These are phyloP conservation scores for Triplophysa siluroides DNA, from an alignment of 2,113 vertebrate species.

Conservation along the genomic window DNA sequence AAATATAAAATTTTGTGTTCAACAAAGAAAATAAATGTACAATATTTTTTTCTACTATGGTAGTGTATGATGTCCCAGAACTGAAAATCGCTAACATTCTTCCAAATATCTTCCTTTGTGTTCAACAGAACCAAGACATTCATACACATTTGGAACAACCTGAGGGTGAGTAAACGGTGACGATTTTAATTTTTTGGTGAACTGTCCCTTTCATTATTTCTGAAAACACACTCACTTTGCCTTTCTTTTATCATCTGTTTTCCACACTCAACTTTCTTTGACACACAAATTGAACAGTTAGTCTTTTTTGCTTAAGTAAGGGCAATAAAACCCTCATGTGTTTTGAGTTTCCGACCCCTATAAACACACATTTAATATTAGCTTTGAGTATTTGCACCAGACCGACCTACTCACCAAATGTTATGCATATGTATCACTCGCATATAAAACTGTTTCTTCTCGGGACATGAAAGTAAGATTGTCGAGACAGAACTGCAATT, in stretches of 20 bases:
- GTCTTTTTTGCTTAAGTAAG: not conserved
- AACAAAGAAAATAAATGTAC: too few species aligned
- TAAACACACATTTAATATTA: constrained; percentile 61
- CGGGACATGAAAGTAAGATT: not conserved
- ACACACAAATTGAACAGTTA: constrained; percentile 22
- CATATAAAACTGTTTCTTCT: constrained; percentile 30
- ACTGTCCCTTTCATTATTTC: constrained; percentile 13
- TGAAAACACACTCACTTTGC: not conserved
- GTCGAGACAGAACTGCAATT: not conserved
- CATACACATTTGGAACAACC: too few species aligned
- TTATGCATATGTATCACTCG: constrained; percentile 46
- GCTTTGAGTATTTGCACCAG: constrained; percentile 54
- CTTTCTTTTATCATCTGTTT: not conserved
- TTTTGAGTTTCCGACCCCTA: not conserved
- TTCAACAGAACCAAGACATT: too few species aligned
- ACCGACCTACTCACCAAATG: constrained; percentile 50
- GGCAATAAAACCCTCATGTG: constrained; percentile 20
- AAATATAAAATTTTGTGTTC: too few species aligned
- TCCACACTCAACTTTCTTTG: not conserved
- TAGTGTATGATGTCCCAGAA: too few species aligned
- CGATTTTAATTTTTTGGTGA: not conserved
- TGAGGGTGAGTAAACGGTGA: too few species aligned
- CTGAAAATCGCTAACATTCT: too few species aligned
- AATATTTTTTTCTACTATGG: too few species aligned
- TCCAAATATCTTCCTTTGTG: too few species aligned